These are phyloP conservation scores for Hoplodrina ambigua DNA, from an alignment of 2,888 invertebrate genomes.

Conservation along the genomic window DNA sequence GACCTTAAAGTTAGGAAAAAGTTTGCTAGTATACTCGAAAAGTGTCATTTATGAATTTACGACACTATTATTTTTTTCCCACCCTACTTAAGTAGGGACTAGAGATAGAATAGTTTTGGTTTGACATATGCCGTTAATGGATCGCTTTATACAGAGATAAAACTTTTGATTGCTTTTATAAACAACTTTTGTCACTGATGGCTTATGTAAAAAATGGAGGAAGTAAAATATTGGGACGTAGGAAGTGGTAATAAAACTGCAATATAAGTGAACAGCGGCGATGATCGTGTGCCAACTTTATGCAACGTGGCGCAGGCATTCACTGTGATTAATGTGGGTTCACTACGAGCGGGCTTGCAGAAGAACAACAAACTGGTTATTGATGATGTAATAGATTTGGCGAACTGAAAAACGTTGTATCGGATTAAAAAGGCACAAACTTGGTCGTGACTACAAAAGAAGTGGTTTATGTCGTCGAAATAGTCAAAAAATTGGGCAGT, in stretches of 20 bases:
- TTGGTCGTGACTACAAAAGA: background rate
- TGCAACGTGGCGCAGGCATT: conserved; percentile 50
- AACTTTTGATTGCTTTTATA: conserved; percentile 60
- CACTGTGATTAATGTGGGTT: conserved; percentile 39
- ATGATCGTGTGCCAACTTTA: conserved; percentile 58
- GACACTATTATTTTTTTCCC: conserved; percentile 75
- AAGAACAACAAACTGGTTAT: conserved; percentile 46
- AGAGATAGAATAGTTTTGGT: conserved; percentile 65
- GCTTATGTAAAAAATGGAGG: conserved; percentile 40
- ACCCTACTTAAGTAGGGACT: conserved; percentile 67
- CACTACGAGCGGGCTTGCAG: conserved; percentile 35
- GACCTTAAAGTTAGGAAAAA: conserved; percentile 80
- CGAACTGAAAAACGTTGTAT: background rate
- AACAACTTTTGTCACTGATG: conserved; percentile 46
- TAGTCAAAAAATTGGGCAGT: conserved; percentile 2
- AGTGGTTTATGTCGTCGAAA: conserved; percentile 5
- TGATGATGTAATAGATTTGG: conserved; percentile 25
- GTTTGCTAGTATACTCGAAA: conserved; percentile 73
- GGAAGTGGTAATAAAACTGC: conserved; percentile 52
- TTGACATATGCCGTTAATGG: conserved; percentile 64
- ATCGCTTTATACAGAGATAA: conserved; percentile 51
- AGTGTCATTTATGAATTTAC: conserved; percentile 83
- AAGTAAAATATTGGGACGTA: conserved; percentile 45
- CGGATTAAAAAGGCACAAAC: background rate
- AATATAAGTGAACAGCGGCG: conserved; percentile 44